Conservation (phyloP, 30 jellyfish, hydroid and myxozoan species). For the Clytia hemisphaerica region DNA sequence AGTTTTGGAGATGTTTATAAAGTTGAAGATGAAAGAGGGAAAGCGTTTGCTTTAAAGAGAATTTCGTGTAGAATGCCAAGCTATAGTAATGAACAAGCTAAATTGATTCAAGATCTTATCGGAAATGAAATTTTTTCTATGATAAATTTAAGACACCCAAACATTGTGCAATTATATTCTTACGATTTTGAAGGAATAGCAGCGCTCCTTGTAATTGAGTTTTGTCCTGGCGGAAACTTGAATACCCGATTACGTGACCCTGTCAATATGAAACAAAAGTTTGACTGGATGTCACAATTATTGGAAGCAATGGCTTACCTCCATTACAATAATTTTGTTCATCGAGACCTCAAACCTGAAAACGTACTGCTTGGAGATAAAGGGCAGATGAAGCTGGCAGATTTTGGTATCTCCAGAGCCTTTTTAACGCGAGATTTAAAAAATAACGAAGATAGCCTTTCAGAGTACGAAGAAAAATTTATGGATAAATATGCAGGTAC, state of each 20-base stretch:
- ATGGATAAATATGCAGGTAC: conserved; percentile 56
- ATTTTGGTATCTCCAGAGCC: conserved; percentile 55
- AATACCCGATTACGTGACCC: conserved; percentile 14
- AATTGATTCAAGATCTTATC: conserved; percentile 14
- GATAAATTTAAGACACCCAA: conserved; percentile 5
- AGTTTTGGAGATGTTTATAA: conserved; percentile 51
- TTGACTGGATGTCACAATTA: conserved; percentile 52
- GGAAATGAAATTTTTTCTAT: conserved; percentile 37
- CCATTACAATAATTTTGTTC: conserved; percentile 34
- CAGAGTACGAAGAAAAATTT: conserved; percentile 10
- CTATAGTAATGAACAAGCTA: conserved; percentile 18
- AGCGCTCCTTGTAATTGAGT: conserved; percentile 41
- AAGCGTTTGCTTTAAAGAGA: conserved; percentile 30
- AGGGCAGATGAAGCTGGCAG: conserved; percentile 43
- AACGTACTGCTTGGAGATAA: conserved; percentile 30
- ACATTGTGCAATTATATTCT: conserved; percentile 40
- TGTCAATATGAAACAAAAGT: neutral
- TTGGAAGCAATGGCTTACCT: conserved; percentile 33
- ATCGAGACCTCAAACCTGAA: conserved; percentile 60
- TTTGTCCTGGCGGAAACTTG: conserved; percentile 48
- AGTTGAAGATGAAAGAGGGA: conserved; percentile 38
- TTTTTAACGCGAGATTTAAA: neutral
- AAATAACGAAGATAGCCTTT: conserved; percentile 3
- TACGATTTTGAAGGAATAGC: conserved; percentile 15
- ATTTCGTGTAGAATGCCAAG: neutral